phyloP scores from a whole-genome alignment of 2,113 vertebrate genomes.

The Progne subis region DNA sequence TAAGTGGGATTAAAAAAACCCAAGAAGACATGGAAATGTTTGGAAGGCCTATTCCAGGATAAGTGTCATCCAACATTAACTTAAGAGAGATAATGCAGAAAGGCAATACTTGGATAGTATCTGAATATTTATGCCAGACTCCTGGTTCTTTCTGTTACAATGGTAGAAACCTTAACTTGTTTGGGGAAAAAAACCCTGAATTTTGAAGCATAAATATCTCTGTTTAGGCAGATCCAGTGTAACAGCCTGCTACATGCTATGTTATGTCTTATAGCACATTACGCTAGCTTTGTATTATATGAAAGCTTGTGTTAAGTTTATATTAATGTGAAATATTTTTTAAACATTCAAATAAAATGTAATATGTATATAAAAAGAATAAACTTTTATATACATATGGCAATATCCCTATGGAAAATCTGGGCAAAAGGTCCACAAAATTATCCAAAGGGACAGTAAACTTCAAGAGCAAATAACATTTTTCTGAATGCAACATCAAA shows the following conservation, averaged over 20 bases:
- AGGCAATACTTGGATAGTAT: neutral
- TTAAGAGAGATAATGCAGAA: neutral
- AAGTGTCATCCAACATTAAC: neutral
- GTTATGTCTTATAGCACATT: neutral
- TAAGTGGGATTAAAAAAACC: neutral
- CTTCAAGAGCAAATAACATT: neutral
- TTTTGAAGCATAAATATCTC: neutral
- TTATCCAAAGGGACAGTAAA: neutral
- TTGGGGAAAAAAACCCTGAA: neutral
- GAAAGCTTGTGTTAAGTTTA: neutral
- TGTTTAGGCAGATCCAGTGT: neutral
- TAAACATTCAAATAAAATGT: neutral
- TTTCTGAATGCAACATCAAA: neutral
- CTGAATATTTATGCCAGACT: neutral
- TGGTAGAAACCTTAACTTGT: neutral
- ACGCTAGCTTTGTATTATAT: neutral
- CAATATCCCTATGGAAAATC: neutral
- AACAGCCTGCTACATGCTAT: accelerated
- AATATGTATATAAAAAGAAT: neutral
- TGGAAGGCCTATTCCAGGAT: neutral
- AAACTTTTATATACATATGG: neutral
- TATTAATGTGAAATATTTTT: neutral
- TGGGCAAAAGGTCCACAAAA: neutral
- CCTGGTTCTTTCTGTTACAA: neutral
- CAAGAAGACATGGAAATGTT: accelerated